phyloP scores from a whole-genome alignment of 2,113 vertebrate genomes.

The Pionites leucogaster region DNA sequence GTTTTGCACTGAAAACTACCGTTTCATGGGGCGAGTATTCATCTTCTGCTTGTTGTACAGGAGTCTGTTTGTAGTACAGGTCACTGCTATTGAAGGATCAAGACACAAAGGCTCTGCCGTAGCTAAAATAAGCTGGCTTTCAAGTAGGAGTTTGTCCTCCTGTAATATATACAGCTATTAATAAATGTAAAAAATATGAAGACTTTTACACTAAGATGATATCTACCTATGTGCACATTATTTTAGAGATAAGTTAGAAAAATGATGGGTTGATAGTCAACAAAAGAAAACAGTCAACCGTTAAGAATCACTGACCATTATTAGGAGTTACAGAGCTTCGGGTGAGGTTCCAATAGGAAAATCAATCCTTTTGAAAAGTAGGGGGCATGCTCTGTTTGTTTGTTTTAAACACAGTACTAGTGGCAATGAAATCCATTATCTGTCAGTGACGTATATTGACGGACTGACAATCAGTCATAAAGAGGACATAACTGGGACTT shows the following conservation, averaged over 20 bases:
- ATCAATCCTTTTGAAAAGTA: not conserved
- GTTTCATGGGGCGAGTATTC: constrained; percentile 95
- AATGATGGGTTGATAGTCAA: not conserved
- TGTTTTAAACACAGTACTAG: not conserved
- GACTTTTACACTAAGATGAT: not conserved
- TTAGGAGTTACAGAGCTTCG: not conserved
- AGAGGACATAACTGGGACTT: not conserved
- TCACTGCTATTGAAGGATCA: constrained; percentile 96
- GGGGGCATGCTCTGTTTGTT: not conserved
- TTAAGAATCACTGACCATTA: not conserved
- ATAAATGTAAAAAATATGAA: not conserved
- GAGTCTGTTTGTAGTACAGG: constrained; percentile 93
- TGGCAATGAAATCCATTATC: not conserved
- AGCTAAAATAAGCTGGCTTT: constrained; percentile 95
- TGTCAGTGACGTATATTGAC: not conserved
- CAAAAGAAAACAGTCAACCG: not conserved
- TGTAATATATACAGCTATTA: constrained; percentile 59
- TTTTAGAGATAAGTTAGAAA: not conserved
- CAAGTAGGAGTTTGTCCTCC: constrained; percentile 97
- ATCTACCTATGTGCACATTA: not conserved
- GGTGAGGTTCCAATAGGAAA: not conserved
- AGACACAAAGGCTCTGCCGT: constrained; percentile 97
- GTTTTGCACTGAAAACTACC: constrained; percentile 68
- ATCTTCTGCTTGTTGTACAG: constrained; percentile 98
- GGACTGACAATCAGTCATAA: not conserved